Conservation (phyloP, 2,888 invertebrate species). For the Eledone cirrhosa region DNA sequence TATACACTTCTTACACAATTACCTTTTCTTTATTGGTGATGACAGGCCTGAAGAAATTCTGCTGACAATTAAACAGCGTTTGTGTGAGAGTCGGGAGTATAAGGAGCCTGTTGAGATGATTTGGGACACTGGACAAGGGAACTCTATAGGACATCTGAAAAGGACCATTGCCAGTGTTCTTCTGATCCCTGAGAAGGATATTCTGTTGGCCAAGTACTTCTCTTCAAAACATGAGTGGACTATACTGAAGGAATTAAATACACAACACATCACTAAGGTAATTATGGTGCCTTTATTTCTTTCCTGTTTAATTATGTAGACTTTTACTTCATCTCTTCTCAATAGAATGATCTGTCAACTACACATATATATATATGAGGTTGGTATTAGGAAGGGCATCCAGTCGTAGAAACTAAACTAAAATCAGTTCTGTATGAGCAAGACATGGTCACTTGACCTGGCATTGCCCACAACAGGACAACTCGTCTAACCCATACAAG, state of each 20-base stretch:
- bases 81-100: constrained; percentile 50
- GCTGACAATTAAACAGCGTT: constrained; percentile 48
- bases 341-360: too few relatives aligned
- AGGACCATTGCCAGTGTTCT: constrained; percentile 45
- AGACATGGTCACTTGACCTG: too few relatives aligned
- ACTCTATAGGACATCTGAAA: constrained; percentile 45
- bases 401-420: too few relatives aligned
- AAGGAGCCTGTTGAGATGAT: constrained; percentile 49
- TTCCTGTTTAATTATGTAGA: neutral
- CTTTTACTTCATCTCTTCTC: too few relatives aligned
- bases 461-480: too few relatives aligned
- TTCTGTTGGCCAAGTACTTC: constrained; percentile 60
- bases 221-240: constrained; percentile 56
- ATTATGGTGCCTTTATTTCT: too few relatives aligned
- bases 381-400: too few relatives aligned
- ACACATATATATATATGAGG: too few relatives aligned
- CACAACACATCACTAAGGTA: constrained; percentile 22
- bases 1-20: neutral
- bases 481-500: too few relatives aligned
- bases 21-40: constrained; percentile 33
- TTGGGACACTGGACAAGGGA: constrained; percentile 57
- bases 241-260: constrained; percentile 45
- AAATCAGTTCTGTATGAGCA: too few relatives aligned
- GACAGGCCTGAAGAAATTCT: constrained; percentile 53
- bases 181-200: constrained; percentile 44